Base-by-base conservation (phyloP, 2,113 vertebrate genomes). In the Struthio camelus region DNA sequence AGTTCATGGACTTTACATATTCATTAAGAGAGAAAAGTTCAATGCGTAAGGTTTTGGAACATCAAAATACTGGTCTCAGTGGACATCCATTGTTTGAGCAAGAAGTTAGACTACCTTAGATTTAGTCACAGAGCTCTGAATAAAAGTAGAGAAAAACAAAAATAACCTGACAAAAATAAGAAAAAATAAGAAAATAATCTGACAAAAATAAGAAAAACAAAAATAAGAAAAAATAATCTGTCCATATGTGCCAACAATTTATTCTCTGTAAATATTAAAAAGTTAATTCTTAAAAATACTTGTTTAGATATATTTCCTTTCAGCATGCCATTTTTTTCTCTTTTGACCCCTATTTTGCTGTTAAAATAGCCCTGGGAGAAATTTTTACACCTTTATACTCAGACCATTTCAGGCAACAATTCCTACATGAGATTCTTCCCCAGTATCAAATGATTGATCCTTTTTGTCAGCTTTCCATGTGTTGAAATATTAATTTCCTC, bases 371-470 rank as follows among this genome's bases (percentile, higher is more conserved):
- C 23, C 22, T 28, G n/a, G 51, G 38, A 22, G 4, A 25, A 40
- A 28, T 48, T 40, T 3, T 22, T 62, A 22, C 1, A 34, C 46
- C 8, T 38, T 46, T 27, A 3, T 40, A 36, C 7, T 61, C 34
- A 19, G 34, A 28, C 69, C 14, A 36, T 24, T 42, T 62, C n/a
- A 38, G 10, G 25, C 25, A 75, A 36, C 24, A 24, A 4, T 3
- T 61, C 16, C 16, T 12, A 9, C 11, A n/a, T 11, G 14, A 58
- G 40, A 42, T 71, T 65, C 11, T 10, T 56, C 42, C 24, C 19
- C 25, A 13, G 3, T 36, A 56, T 48, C 0, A 2, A 16, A 8
- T 34, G 7, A 8, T 30, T 50, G 6, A 8, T 5, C 69, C 46
- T 53, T 8, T 11, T 79, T 54, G 44, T 79, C 28, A 62, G 22